Percentiles rank a stretch among this genome's conserved stretches.
These are phyloP conservation scores for cattle (Bos taurus) DNA, from an alignment of 2,113 vertebrate genomes.

Conservation along the genomic window DNA sequence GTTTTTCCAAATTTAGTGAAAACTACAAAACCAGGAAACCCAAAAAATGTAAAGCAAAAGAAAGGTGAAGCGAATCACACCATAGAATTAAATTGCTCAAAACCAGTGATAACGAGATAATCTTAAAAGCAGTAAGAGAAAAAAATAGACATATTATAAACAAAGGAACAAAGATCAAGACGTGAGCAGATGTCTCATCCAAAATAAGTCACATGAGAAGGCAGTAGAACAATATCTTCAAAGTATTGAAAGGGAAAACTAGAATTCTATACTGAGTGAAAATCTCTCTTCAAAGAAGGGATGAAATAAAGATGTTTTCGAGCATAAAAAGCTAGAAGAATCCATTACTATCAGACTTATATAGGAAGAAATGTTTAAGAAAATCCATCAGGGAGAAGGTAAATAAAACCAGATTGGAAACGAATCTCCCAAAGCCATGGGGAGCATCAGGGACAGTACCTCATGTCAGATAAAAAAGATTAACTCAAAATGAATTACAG, in stretches of 20 bases:
- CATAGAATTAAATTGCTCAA: neutral
- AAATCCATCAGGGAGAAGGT: neutral
- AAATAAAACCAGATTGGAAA: conserved; percentile 23
- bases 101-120: neutral
- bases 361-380: neutral
- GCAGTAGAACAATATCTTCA: neutral
- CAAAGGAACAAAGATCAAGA: neutral
- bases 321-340: neutral
- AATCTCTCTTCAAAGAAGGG: neutral
- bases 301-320: conserved; percentile 4
- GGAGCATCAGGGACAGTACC: neutral
- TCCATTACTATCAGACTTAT: neutral
- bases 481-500: neutral
- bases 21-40: neutral
- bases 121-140: neutral
- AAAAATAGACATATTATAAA: neutral
- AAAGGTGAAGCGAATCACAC: neutral
- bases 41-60: neutral
- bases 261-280: neutral
- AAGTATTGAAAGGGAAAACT: neutral
- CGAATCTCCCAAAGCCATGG: neutral
- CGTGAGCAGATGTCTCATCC: neutral
- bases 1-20: neutral
- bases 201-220: neutral
- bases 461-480: neutral